phyloP scores from a whole-genome alignment of 2,797 vertebrate genomes.

The Centroberyx gerrardi region DNA sequence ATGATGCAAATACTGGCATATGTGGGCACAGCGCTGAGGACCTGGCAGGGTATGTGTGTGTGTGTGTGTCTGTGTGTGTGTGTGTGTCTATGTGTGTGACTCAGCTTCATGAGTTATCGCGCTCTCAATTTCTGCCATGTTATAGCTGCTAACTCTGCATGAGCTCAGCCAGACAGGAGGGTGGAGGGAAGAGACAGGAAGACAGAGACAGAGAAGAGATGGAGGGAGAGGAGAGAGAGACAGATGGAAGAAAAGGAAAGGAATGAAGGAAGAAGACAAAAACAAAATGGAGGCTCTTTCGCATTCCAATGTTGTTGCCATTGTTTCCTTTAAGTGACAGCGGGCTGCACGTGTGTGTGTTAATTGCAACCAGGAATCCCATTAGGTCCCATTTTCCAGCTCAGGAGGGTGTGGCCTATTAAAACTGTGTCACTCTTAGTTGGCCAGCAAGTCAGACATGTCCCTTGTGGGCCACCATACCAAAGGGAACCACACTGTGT shows the following conservation, averaged over 20 bases:
- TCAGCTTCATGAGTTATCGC: not conserved
- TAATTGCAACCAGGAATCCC: too few relatives aligned
- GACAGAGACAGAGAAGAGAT: conserved; percentile 3
- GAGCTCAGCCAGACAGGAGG: not conserved
- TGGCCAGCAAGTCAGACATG: not conserved
- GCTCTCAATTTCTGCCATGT: not conserved
- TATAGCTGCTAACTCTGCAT: not conserved
- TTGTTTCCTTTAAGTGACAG: too few relatives aligned
- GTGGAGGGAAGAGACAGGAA: not conserved
- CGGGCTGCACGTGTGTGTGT: too few relatives aligned
- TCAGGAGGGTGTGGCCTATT: too few relatives aligned
- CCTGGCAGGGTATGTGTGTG: not conserved
- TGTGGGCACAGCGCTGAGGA: conserved; percentile 43
- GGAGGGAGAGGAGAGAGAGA: conserved; percentile 15
- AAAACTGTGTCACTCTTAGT: not conserved
- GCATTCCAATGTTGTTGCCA: too few relatives aligned
- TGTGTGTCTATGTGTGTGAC: not conserved
- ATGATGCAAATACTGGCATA: conserved; percentile 73
- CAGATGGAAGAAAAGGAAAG: not conserved
- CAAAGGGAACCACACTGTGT: not conserved
- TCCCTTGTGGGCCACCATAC: not conserved
- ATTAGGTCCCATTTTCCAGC: too few relatives aligned
- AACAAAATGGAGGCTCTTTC: too few relatives aligned
- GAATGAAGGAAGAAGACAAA: too few relatives aligned
- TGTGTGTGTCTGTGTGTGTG: conserved; percentile 3